Base-by-base conservation (phyloP, 2,888 invertebrate species). In the Papilio protenor region DNA sequence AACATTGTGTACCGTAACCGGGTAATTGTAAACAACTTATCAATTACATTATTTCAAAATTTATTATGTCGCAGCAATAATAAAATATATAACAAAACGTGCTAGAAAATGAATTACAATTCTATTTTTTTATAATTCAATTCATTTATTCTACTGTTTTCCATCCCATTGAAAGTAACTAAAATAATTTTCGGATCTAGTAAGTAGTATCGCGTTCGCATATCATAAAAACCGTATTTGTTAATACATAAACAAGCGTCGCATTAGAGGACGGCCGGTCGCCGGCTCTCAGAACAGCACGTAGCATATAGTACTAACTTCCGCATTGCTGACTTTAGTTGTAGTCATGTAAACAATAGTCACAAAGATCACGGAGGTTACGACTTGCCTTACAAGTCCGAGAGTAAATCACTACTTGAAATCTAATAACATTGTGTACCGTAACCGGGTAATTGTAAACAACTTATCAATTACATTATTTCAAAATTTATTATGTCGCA, bases 281-380 rank as follows among this genome's bases (percentile, higher is more conserved):
- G 64, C 33, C 11, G 57, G 10, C n/a, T 57, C 57, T 21, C 57
- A 18, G 5, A 1, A 18, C 18, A 33, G 61, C 61, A 64, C 61
- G 61, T 64, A 64, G 18, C 33, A 40, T n/a, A 18, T 64, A 16
- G 16, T 49, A 49, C 14, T 3, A 3, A 64, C 64, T 64, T 64
- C 64, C 64, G 64, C 64, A 64, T 64, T 40, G 33, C 64, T 64
- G 64, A 64, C 33, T 40, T 10, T 40, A 40, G 64, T 64, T 61
- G 27, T 64, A 64, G 33, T 64, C 10, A 18, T 64, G 64, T 64
- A 64, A 64, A 64, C 64, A 64, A 40, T 64, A 40, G 33, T 18
- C 33, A 40, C 33, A 64, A 14, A 40, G 18, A 64, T 64, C 64
- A 64, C 40, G 18, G 40, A 64, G 14, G 3, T 18, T 64, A 33